A percentile compares a stretch with the other conserved stretches of the same genome.
phyloP scores from a whole-genome alignment of 2,888 invertebrate genomes.

The Dermolepida albohirtum region DNA sequence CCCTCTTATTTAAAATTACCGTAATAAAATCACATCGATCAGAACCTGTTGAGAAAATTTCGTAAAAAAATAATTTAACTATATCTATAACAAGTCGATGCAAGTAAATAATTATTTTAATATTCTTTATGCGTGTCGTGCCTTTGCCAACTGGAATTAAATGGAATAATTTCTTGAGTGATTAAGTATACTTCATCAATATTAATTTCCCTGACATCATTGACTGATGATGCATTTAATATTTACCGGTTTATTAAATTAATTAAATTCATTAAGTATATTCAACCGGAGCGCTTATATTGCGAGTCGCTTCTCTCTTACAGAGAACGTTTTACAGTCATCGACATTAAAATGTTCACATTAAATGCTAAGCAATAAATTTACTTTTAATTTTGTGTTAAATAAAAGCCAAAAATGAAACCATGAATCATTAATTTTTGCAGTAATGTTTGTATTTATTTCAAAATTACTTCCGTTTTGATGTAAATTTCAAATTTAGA shows the following conservation, averaged over 20 bases:
- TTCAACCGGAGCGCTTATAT: slow-evolving; percentile 29
- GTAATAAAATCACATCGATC: too few relatives aligned
- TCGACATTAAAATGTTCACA: slow-evolving; percentile 21
- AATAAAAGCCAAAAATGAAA: slow-evolving; percentile 10
- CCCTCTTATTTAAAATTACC: too few relatives aligned
- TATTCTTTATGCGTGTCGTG: slow-evolving; percentile 15
- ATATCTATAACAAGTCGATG: background rate
- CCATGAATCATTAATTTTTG: background rate
- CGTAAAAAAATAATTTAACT: too few relatives aligned
- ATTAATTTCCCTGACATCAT: slow-evolving; percentile 34
- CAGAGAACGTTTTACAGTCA: slow-evolving; percentile 13
- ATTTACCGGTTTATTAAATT: slow-evolving; percentile 38
- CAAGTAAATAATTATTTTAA: slow-evolving; percentile 33
- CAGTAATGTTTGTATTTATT: too few relatives aligned
- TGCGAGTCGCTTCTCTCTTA: slow-evolving; percentile 14
- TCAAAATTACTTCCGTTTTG: too few relatives aligned
- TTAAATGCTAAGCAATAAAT: slow-evolving; percentile 19
- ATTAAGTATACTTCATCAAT: slow-evolving; percentile 35
- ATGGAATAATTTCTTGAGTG: slow-evolving; percentile 35
- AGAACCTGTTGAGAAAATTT: background rate
- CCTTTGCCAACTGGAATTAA: slow-evolving; percentile 29
- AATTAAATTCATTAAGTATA: slow-evolving; percentile 33
- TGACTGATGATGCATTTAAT: slow-evolving; percentile 38
- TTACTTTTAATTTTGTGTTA: background rate
- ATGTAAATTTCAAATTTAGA: too few relatives aligned